Conservation (phyloP, 2,797 vertebrate species). For the Austrolebias charrua region DNA sequence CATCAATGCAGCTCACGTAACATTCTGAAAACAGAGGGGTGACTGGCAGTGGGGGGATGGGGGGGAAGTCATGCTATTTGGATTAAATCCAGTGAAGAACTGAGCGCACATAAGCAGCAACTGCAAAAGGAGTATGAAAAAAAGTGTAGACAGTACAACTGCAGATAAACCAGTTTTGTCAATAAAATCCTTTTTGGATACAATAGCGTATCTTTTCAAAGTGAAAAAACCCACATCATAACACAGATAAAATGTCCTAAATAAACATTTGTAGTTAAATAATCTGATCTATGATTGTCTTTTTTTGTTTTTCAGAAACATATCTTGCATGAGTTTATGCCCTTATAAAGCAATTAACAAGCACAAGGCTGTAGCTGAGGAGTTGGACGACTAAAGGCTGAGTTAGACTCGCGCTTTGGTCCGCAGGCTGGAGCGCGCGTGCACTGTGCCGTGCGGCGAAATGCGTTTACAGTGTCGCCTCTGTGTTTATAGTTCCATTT, state of each 20-base stretch:
- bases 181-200: neutral
- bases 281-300: neutral
- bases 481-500: no score
- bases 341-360: no score
- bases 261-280: neutral
- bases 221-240: slow-evolving; percentile 11
- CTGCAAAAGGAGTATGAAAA: slow-evolving; percentile 29
- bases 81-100: slow-evolving; percentile 66
- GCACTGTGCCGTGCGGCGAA: no score
- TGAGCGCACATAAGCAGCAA: slow-evolving; percentile 49
- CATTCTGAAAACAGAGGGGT: slow-evolving; percentile 63
- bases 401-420: no score
- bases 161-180: slow-evolving; percentile 14
- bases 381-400: neutral
- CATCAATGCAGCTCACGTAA: slow-evolving; percentile 75
- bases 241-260: neutral
- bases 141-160: slow-evolving; percentile 27
- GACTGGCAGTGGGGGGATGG: slow-evolving; percentile 40
- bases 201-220: slow-evolving; percentile 19
- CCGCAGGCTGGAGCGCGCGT: no score
- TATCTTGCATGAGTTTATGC: no score
- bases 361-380: neutral
- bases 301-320: no score
- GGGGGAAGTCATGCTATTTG: slow-evolving; percentile 57
- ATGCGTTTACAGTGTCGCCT: no score